Conservation (phyloP, 2,888 invertebrate genomes). For the Synergus japonicus region DNA sequence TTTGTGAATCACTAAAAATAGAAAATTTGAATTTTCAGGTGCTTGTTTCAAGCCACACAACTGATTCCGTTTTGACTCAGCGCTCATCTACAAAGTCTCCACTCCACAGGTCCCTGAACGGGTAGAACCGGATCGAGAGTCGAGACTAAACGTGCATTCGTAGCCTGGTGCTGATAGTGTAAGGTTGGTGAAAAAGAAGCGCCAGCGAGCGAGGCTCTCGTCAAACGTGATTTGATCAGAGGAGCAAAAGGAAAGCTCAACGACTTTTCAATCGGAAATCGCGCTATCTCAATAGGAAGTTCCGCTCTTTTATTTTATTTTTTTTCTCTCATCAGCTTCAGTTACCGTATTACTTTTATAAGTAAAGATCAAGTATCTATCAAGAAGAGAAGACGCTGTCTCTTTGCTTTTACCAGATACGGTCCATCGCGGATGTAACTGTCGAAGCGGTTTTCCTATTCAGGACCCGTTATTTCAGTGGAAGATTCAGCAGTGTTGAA, state of each 20-base stretch:
- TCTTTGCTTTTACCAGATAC: slow-evolving; percentile 26
- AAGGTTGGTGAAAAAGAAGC: slow-evolving; percentile 45
- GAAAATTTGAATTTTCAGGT: background rate
- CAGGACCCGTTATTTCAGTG: slow-evolving; percentile 33
- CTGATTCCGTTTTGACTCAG: slow-evolving; percentile 32
- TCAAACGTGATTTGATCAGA: slow-evolving; percentile 20
- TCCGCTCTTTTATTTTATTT: slow-evolving; percentile 17
- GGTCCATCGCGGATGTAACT: slow-evolving; percentile 41
- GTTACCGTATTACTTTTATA: background rate
- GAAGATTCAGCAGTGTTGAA: slow-evolving; percentile 15
- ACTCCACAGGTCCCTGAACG: slow-evolving; percentile 55
- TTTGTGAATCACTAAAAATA: background rate
- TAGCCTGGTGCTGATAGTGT: slow-evolving; percentile 49
- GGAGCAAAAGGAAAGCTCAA: background rate
- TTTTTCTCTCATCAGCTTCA: background rate
- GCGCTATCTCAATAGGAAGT: background rate
- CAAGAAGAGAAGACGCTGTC: slow-evolving; percentile 15
- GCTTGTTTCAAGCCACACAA: slow-evolving; percentile 28
- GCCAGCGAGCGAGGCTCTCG: slow-evolving; percentile 44
- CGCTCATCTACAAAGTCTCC: slow-evolving; percentile 54
- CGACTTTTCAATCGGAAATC: slow-evolving; percentile 3
- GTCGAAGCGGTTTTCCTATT: slow-evolving; percentile 37
- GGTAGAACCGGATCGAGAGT: slow-evolving; percentile 54
- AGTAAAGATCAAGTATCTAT: background rate
- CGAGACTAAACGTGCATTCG: slow-evolving; percentile 44